A percentile compares a stretch with the other conserved stretches of the same genome.
Evolutionary conservation across 1,140 invertebrate genomes (phyloP).

Genomic region (Lasioglossum baleicum): DNA sequence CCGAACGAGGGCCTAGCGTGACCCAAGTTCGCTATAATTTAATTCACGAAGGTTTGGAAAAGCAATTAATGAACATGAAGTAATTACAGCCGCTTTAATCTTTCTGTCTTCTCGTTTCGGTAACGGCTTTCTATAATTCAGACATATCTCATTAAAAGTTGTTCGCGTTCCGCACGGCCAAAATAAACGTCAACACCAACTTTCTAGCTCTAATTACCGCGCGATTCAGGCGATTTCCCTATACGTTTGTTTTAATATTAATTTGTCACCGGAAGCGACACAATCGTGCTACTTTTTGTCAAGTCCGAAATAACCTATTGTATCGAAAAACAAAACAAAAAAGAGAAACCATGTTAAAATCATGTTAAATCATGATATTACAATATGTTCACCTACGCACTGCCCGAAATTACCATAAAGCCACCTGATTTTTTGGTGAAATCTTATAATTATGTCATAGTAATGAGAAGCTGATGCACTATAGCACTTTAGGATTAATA

Average conservation of each 20-base stretch:
- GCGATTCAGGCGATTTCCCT: constrained; percentile 38
- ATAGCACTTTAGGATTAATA: too few relatives aligned
- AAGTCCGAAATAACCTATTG: neutral
- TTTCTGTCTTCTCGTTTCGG: constrained; percentile 43
- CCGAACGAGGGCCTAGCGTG: constrained; percentile 9
- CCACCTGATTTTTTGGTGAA: too few relatives aligned
- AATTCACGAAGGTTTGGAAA: constrained; percentile 45
- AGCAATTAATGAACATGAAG: constrained; percentile 50
- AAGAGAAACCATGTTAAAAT: too few relatives aligned
- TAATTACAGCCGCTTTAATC: constrained; percentile 48
- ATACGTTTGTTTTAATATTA: constrained; percentile 46
- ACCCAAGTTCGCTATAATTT: constrained; percentile 47
- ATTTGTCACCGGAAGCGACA: neutral
- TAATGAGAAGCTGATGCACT: too few relatives aligned
- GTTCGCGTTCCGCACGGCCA: constrained; percentile 37
- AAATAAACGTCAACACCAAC: constrained; percentile 50
- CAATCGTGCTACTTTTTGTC: constrained; percentile 3
- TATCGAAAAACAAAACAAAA: neutral
- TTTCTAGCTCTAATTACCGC: constrained; percentile 48
- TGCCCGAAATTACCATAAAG: too few relatives aligned
- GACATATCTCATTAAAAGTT: constrained; percentile 53
- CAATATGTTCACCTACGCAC: too few relatives aligned
- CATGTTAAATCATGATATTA: too few relatives aligned
- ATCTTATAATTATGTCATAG: too few relatives aligned
- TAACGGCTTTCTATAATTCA: constrained; percentile 50